phyloP scores from a whole-genome alignment of 2,888 invertebrate species.

The Piscicola geometra region DNA sequence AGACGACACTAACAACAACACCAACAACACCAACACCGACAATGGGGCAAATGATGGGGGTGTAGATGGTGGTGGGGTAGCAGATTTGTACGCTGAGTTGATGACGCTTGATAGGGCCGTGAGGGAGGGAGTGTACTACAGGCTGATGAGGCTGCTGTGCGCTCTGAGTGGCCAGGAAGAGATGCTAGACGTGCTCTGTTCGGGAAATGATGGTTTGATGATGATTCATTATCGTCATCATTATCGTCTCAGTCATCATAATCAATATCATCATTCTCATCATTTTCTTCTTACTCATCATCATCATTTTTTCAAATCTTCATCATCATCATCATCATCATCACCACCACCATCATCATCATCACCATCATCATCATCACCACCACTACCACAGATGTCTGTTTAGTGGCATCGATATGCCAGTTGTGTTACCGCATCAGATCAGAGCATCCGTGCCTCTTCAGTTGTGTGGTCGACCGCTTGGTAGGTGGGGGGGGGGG shows the following conservation, averaged over 20 bases:
- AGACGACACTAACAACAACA: too few relatives aligned
- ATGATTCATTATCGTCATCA: too few relatives aligned
- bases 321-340: too few relatives aligned
- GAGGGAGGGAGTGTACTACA: not conserved
- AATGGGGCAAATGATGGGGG: too few relatives aligned
- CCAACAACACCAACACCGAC: too few relatives aligned
- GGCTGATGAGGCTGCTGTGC: not conserved
- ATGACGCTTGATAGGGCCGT: not conserved
- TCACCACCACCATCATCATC: too few relatives aligned
- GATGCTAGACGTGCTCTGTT: not conserved
- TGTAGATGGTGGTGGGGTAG: not conserved
- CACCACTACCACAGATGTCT: not conserved
- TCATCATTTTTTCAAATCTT: too few relatives aligned
- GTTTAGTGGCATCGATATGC: not conserved
- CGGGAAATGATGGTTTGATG: not conserved
- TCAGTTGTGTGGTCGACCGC: conserved; percentile 1
- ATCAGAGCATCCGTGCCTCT: not conserved
- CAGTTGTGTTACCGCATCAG: not conserved
- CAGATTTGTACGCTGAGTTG: not conserved
- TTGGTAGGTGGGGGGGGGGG: not conserved
- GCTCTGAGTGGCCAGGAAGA: not conserved
- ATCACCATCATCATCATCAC: too few relatives aligned
- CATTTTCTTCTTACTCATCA: too few relatives aligned
- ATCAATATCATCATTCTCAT: too few relatives aligned
- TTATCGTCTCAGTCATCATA: too few relatives aligned